phyloP scores from a whole-genome alignment of 2,888 invertebrate genomes.

The Cybosia mesomella region DNA sequence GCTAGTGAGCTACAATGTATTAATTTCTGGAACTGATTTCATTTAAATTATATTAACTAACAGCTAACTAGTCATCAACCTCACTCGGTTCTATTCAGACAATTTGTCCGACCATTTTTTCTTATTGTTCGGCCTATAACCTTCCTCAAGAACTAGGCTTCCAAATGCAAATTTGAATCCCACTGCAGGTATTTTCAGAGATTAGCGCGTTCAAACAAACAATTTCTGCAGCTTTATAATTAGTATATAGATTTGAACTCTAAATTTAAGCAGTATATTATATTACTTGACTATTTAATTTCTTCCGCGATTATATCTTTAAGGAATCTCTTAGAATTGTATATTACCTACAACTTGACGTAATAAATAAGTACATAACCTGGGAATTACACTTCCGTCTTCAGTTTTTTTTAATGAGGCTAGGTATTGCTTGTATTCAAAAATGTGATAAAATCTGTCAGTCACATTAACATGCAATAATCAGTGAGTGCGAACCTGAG shows the following conservation, averaged over 20 bases:
- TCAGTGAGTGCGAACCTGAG: no score
- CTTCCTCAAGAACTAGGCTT: no score
- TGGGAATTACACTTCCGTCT: neutral
- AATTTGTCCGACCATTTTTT: no score
- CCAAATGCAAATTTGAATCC: no score
- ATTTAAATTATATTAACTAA: no score
- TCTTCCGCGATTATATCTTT: neutral
- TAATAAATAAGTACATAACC: neutral
- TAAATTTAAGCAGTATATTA: neutral
- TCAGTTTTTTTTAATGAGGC: neutral
- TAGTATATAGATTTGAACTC: neutral
- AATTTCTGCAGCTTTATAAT: neutral
- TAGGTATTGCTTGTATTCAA: neutral
- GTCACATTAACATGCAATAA: neutral
- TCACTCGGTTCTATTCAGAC: no score
- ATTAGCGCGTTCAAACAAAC: no score
- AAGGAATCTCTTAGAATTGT: neutral
- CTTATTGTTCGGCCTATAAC: no score
- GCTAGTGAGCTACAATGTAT: no score
- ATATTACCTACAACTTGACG: neutral
- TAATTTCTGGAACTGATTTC: no score
- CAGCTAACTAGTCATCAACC: no score
- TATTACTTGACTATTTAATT: neutral
- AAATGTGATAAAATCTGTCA: neutral
- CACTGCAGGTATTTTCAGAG: no score